Percentiles rank a stretch among this genome's conserved stretches.
phyloP scores from a whole-genome alignment of 1,140 invertebrate genomes.

The Hycleus cichorii region DNA sequence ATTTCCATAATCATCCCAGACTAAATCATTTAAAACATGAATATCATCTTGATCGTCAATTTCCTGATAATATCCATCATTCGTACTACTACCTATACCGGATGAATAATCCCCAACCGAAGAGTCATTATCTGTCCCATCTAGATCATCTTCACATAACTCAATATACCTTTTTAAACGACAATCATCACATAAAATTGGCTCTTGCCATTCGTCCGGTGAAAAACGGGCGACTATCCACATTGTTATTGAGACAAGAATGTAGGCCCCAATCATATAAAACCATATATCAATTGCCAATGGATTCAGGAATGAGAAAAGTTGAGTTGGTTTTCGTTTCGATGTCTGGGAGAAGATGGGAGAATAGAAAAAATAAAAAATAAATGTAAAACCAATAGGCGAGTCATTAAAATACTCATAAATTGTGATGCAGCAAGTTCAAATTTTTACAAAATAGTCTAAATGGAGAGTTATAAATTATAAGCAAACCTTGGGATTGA shows the following conservation, averaged over 20 bases:
- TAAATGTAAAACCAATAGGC: background rate
- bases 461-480: slow-evolving; percentile 3
- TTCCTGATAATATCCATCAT: background rate
- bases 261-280: slow-evolving; percentile 65
- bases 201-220: slow-evolving; percentile 72
- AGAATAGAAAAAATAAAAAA: background rate
- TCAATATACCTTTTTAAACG: slow-evolving; percentile 14
- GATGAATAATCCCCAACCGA: background rate
- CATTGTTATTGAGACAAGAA: slow-evolving; percentile 71
- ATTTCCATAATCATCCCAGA: too few relatives aligned
- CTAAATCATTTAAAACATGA: too few relatives aligned
- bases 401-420: background rate
- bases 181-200: slow-evolving; percentile 51
- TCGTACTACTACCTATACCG: background rate
- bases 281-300: slow-evolving; percentile 78
- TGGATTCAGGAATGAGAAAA: slow-evolving; percentile 83
- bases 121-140: background rate
- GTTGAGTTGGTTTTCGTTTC: slow-evolving; percentile 48
- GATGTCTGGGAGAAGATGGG: slow-evolving; percentile 39
- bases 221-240: slow-evolving; percentile 74
- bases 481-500: slow-evolving; percentile 78
- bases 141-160: background rate
- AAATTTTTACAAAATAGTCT: slow-evolving; percentile 6
- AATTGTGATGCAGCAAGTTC: slow-evolving; percentile 10
- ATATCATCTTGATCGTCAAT: background rate